Conservation (phyloP, 2,888 invertebrate genomes). For the Eilema depressum region DNA sequence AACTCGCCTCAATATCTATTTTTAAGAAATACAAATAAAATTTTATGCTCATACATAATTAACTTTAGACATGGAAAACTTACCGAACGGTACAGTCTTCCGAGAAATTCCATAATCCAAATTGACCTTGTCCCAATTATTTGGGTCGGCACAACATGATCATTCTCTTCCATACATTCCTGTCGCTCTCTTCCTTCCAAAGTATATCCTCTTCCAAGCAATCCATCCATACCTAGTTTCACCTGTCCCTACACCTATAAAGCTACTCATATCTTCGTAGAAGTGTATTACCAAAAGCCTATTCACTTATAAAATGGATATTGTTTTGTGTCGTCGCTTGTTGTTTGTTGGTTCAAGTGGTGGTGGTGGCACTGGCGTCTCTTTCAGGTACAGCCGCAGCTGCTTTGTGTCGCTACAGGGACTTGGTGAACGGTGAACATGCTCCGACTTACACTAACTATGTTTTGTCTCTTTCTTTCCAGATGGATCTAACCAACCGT, state of each 20-base stretch:
- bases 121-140: background rate
- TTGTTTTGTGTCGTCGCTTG: conserved; percentile 64
- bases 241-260: background rate
- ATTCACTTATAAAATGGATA: conserved; percentile 34
- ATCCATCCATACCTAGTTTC: background rate
- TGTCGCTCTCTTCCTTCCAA: background rate
- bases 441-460: conserved; percentile 70
- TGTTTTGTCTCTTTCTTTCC: conserved; percentile 83
- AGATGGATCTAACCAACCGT: conserved; percentile 70
- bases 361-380: conserved; percentile 63
- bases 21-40: background rate
- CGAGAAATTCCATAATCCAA: background rate
- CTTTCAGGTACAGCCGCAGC: conserved; percentile 68
- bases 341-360: conserved; percentile 71
- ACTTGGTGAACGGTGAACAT: conserved; percentile 72
- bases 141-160: background rate
- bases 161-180: background rate
- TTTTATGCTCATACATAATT: too few relatives aligned
- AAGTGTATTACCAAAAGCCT: background rate
- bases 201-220: background rate
- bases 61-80: too few relatives aligned
- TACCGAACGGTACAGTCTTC: background rate
- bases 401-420: conserved; percentile 75
- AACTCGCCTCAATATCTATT: background rate
- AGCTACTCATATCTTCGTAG: too few relatives aligned